These are phyloP conservation scores for Pseudomugil gertrudae DNA, from an alignment of 2,797 vertebrate species.

Conservation along the genomic window DNA sequence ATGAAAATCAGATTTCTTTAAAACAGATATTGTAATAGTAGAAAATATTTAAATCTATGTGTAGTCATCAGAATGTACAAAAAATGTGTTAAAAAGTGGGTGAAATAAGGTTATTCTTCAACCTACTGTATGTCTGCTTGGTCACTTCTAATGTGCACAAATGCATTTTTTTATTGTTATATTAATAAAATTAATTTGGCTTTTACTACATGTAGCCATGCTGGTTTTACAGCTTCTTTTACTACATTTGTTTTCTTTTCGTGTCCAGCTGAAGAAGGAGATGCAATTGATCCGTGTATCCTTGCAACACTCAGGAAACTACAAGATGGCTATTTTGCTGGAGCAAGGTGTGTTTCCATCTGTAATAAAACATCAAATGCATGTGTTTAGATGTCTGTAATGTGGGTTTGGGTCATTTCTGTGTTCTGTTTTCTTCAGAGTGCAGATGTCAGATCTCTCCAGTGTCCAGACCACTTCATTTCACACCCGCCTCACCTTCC, in stretches of 20 bases:
- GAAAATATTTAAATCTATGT: no score
- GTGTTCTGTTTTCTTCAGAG: constrained; percentile 77
- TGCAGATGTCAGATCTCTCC: constrained; percentile 90
- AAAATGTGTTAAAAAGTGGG: no score
- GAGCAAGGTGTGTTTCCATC: constrained; percentile 86
- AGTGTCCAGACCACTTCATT: constrained; percentile 95
- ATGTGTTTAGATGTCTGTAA: constrained; percentile 1
- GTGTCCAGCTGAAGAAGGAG: constrained; percentile 89
- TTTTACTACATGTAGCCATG: neutral
- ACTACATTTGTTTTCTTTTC: constrained; percentile 5
- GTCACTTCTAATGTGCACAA: no score
- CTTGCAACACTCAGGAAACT: constrained; percentile 92
- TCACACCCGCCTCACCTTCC: constrained; percentile 92
- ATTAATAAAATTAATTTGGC: neutral
- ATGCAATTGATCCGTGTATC: constrained; percentile 91
- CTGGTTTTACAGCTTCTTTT: neutral
- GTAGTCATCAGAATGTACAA: no score
- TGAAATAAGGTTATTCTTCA: no score
- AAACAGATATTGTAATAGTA: no score
- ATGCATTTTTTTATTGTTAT: no score
- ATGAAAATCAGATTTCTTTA: no score
- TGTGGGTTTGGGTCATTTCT: constrained; percentile 4
- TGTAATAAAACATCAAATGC: neutral
- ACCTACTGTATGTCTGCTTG: no score
- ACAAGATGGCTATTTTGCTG: constrained; percentile 96